Evolutionary conservation across 2,888 invertebrate species (phyloP).

Genomic region (Netelia virgata): DNA sequence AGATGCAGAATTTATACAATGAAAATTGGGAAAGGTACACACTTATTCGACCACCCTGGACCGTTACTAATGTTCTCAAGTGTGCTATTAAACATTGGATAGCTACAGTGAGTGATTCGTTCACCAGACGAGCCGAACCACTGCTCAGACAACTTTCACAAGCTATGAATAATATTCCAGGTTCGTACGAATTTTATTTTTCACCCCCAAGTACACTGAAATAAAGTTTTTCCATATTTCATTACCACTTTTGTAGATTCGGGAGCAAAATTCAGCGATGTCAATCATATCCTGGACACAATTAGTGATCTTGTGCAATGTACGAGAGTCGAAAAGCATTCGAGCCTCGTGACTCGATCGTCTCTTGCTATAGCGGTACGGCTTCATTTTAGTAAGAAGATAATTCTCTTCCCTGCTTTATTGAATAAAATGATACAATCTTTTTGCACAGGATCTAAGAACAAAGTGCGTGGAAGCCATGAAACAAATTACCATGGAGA

Average conservation of each 20-base stretch:
- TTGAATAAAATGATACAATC: conserved; percentile 1
- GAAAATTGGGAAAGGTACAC: conserved; percentile 79
- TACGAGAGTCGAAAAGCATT: conserved; percentile 75
- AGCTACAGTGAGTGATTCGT: conserved; percentile 81
- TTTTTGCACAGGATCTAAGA: conserved; percentile 72
- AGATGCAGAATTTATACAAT: conserved; percentile 80
- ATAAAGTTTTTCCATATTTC: not conserved
- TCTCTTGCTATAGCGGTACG: conserved; percentile 68
- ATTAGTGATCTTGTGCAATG: conserved; percentile 78
- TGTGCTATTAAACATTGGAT: conserved; percentile 84
- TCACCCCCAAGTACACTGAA: not conserved
- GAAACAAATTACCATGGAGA: conserved; percentile 67
- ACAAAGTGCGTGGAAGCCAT: conserved; percentile 71
- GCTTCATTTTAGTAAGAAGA: conserved; percentile 69
- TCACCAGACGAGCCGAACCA: conserved; percentile 74
- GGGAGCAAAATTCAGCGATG: conserved; percentile 75
- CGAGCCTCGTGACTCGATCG: conserved; percentile 68
- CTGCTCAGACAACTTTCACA: conserved; percentile 74
- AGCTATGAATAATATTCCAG: conserved; percentile 71
- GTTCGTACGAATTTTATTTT: conserved; percentile 65
- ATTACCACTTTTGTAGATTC: conserved; percentile 58
- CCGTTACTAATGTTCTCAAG: conserved; percentile 76
- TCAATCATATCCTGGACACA: conserved; percentile 74
- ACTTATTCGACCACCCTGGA: conserved; percentile 83
- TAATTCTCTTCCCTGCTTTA: not conserved